Evolutionary conservation across 2,888 invertebrate genomes (phyloP).

Genomic region (Heliconius charithonia): DNA sequence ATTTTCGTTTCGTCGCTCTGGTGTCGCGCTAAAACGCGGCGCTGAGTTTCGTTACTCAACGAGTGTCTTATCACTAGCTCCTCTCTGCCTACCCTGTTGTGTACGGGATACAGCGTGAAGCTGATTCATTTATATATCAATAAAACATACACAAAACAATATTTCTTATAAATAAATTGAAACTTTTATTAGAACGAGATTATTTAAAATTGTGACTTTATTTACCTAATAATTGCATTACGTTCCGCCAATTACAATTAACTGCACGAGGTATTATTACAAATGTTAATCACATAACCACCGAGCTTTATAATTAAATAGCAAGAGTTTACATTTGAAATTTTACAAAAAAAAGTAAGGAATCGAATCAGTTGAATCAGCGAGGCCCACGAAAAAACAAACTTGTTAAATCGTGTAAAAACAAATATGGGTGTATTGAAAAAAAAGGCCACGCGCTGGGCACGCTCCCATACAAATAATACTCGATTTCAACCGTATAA

Average conservation of each 20-base stretch:
- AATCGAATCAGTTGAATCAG: neutral
- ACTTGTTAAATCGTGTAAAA: slow-evolving; percentile 79
- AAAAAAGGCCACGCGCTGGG: slow-evolving; percentile 57
- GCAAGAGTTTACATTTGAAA: neutral
- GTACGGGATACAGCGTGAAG: no score
- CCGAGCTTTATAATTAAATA: neutral
- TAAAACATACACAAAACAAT: neutral
- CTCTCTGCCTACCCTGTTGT: no score
- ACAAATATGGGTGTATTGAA: slow-evolving; percentile 67
- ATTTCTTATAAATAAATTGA: neutral
- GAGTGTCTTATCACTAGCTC: no score
- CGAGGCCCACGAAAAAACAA: slow-evolving; percentile 54
- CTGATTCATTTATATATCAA: no score
- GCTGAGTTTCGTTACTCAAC: no score
- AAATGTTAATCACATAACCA: neutral
- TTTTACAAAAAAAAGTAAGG: no score
- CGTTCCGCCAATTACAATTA: neutral
- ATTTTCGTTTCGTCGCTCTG: no score
- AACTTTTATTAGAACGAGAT: neutral
- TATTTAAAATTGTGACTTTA: neutral
- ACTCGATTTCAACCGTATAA: slow-evolving; percentile 56
- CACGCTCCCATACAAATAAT: slow-evolving; percentile 60
- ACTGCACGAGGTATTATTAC: neutral
- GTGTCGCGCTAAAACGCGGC: no score
- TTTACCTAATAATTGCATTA: neutral